phyloP scores from a whole-genome alignment of 2,113 vertebrate species.

The Phrynosoma platyrhinos region DNA sequence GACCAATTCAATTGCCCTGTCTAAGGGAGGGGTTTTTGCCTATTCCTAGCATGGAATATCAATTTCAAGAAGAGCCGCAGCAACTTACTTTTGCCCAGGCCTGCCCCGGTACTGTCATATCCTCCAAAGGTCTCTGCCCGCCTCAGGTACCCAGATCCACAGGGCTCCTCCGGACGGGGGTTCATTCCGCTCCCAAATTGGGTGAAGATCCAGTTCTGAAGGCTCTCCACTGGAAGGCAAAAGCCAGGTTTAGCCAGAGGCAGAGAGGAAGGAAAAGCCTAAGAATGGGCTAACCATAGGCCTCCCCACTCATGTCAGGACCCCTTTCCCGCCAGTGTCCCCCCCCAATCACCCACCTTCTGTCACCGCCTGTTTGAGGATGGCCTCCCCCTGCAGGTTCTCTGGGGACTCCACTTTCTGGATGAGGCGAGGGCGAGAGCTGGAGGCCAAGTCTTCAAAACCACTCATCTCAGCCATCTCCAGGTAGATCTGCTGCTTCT shows the following conservation, averaged over 20 bases:
- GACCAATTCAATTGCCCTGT: too few species aligned
- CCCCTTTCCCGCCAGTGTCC: too few species aligned
- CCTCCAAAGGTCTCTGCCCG: conserved; percentile 90
- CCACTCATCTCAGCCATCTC: conserved; percentile 86
- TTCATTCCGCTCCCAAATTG: conserved; percentile 66
- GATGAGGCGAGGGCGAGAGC: conserved; percentile 71
- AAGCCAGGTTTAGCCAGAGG: background rate
- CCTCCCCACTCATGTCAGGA: background rate
- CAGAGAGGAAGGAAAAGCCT: background rate
- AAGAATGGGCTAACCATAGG: background rate
- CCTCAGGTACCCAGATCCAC: conserved; percentile 66
- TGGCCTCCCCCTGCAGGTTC: conserved; percentile 86
- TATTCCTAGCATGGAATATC: background rate
- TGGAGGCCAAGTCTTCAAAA: conserved; percentile 76
- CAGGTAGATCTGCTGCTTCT: conserved; percentile 92
- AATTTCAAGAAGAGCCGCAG: too few species aligned
- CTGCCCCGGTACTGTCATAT: conserved; percentile 79
- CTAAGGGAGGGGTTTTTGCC: too few species aligned
- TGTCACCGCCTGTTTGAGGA: conserved; percentile 88
- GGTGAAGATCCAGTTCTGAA: conserved; percentile 87
- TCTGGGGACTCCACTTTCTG: conserved; percentile 83
- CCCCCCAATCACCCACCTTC: conserved; percentile 80
- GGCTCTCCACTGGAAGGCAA: conserved; percentile 83
- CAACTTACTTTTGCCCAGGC: conserved; percentile 80
- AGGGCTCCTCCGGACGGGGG: conserved; percentile 73